These are phyloP conservation scores for Pseudopodoces humilis DNA, from an alignment of 2,113 vertebrate species.

Conservation along the genomic window DNA sequence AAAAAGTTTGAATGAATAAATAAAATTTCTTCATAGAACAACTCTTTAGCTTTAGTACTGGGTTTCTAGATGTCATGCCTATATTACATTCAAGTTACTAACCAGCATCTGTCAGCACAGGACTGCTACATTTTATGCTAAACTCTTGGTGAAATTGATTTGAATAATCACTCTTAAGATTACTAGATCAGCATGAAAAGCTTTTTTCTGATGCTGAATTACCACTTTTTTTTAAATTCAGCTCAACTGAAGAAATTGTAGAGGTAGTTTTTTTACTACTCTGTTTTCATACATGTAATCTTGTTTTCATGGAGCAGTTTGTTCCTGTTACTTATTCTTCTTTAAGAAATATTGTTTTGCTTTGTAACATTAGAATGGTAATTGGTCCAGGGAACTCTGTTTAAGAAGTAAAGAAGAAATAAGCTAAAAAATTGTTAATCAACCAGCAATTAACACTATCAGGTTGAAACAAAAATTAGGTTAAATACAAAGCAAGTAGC, in stretches of 20 bases:
- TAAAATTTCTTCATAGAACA: background rate
- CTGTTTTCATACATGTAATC: background rate
- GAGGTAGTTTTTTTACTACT: background rate
- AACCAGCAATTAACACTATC: background rate
- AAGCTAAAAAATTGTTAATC: background rate
- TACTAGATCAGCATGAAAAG: background rate
- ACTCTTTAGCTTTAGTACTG: background rate
- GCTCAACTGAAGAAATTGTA: background rate
- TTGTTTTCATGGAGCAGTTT: background rate
- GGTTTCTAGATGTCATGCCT: background rate
- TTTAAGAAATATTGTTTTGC: background rate
- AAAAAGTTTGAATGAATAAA: background rate
- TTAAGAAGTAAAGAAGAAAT: background rate
- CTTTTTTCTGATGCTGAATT: background rate
- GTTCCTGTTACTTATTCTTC: background rate
- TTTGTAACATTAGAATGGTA: background rate
- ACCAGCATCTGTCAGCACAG: background rate
- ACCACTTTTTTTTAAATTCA: background rate
- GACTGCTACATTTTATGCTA: rapidly evolving
- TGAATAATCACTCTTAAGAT: background rate
- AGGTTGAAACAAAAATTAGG: background rate
- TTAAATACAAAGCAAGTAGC: background rate
- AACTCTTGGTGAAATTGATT: background rate
- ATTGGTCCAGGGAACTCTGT: background rate
- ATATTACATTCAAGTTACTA: background rate